A percentile compares a stretch with the other conserved stretches of the same genome.
Evolutionary conservation across 2,113 vertebrate species (phyloP).

Genomic region (Neogobius melanostomus): DNA sequence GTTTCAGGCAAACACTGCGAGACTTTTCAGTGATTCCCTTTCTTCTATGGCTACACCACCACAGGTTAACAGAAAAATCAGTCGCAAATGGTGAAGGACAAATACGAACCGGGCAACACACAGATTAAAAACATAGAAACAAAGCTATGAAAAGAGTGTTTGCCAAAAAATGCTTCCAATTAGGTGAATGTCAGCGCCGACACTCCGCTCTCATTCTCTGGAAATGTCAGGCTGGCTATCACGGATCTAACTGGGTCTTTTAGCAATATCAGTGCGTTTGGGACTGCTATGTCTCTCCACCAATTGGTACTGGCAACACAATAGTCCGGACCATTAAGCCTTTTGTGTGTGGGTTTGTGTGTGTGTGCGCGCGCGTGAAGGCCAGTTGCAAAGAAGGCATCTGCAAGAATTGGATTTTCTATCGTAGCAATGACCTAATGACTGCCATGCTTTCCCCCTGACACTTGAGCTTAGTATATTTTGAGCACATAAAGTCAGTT

Average conservation of each 20-base stretch:
- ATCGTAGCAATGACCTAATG: slow-evolving; percentile 47
- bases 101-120: slow-evolving; percentile 15
- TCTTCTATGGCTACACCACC: not conserved
- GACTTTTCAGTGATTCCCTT: slow-evolving; percentile 7
- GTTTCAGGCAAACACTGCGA: slow-evolving; percentile 5
- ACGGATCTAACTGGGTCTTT: slow-evolving; percentile 39
- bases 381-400: slow-evolving; percentile 30
- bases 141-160: slow-evolving; percentile 23
- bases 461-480: slow-evolving; percentile 40
- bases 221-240: slow-evolving; percentile 54
- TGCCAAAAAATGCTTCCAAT: slow-evolving; percentile 46
- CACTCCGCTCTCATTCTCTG: slow-evolving; percentile 44
- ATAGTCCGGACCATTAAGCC: slow-evolving; percentile 43
- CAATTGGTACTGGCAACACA: slow-evolving; percentile 24
- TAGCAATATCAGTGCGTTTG: slow-evolving; percentile 29
- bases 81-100: slow-evolving; percentile 14
- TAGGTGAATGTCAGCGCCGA: slow-evolving; percentile 47
- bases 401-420: slow-evolving; percentile 49
- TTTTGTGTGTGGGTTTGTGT: slow-evolving; percentile 25
- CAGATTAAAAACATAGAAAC: not conserved
- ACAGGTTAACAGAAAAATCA: slow-evolving; percentile 1
- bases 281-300: slow-evolving; percentile 29
- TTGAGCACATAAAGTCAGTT: slow-evolving; percentile 48
- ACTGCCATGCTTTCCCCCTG: slow-evolving; percentile 35
- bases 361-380: slow-evolving; percentile 30